Percentiles rank a stretch among this genome's conserved stretches.
phyloP scores from a whole-genome alignment of 2,888 invertebrate genomes.

The Diogma glabrata region DNA sequence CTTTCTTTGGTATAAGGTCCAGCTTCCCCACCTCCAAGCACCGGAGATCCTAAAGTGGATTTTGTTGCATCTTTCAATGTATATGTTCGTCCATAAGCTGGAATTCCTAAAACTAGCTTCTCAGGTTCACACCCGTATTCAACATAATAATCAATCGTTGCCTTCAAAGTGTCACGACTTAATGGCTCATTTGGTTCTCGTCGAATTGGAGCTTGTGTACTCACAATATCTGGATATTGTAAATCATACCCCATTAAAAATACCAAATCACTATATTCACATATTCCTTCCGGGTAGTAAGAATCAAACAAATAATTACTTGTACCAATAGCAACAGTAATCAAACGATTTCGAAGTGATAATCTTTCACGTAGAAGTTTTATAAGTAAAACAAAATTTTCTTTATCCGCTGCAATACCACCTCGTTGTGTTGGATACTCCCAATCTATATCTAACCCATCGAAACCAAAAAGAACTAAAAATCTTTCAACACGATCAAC shows the following conservation, averaged over 20 bases:
- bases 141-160: conserved; percentile 33
- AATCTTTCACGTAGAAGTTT: conserved; percentile 34
- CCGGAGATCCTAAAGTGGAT: conserved; percentile 27
- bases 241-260: conserved; percentile 43
- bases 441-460: conserved; percentile 42
- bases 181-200: conserved; percentile 17
- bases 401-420: conserved; percentile 33
- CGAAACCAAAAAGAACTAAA: conserved; percentile 36
- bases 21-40: conserved; percentile 21
- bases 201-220: conserved; percentile 34
- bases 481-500: conserved; percentile 35
- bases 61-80: conserved; percentile 27
- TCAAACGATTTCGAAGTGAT: conserved; percentile 30
- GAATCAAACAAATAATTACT: conserved; percentile 29
- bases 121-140: conserved; percentile 28
- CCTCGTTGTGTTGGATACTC: conserved; percentile 39
- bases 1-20: conserved; percentile 23
- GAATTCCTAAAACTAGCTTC: conserved; percentile 37
- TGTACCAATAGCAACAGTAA: conserved; percentile 40
- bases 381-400: conserved; percentile 34
- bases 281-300: conserved; percentile 35
- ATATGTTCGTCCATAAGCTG: conserved; percentile 34
- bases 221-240: conserved; percentile 28
- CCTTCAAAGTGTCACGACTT: conserved; percentile 21
- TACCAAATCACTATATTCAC: conserved; percentile 29